Evolutionary conservation across 2,797 vertebrate species (phyloP).

Genomic region (Labroides dimidiatus): DNA sequence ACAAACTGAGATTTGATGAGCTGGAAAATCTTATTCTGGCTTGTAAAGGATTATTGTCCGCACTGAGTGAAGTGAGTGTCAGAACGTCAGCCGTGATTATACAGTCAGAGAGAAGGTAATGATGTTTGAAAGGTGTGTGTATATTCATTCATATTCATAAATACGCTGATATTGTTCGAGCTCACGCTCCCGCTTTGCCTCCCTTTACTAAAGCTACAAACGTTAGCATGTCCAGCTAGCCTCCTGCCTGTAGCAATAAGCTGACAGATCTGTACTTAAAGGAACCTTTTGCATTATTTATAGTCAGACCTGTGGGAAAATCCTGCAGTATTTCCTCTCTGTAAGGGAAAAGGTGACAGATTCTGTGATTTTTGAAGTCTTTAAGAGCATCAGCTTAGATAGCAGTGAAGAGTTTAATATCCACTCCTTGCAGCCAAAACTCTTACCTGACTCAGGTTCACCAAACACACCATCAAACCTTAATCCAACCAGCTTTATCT

Average conservation of each 20-base stretch:
- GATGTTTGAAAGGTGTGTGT: constrained; percentile 48
- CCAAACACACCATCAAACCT: background rate
- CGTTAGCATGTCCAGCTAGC: background rate
- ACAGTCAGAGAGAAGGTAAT: constrained; percentile 41
- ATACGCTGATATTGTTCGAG: constrained; percentile 5
- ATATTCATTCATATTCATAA: constrained; percentile 1
- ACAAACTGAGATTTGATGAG: constrained; percentile 72
- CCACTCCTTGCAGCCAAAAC: background rate
- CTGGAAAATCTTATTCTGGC: constrained; percentile 73
- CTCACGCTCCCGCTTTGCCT: background rate
- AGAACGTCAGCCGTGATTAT: constrained; percentile 55
- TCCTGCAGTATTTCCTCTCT: background rate
- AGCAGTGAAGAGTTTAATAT: background rate
- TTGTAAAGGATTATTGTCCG: constrained; percentile 63
- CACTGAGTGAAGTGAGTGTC: constrained; percentile 49
- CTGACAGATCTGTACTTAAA: no score
- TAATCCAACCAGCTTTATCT: background rate
- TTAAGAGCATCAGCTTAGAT: background rate
- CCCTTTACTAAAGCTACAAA: background rate
- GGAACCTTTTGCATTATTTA: no score
- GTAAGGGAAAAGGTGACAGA: background rate
- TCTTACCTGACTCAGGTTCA: background rate
- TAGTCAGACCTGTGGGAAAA: background rate
- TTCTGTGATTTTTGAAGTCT: no score
- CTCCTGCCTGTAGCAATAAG: background rate